These are phyloP conservation scores for Strigamia maritima DNA, from an alignment of 2,888 invertebrate genomes.

Conservation along the genomic window DNA sequence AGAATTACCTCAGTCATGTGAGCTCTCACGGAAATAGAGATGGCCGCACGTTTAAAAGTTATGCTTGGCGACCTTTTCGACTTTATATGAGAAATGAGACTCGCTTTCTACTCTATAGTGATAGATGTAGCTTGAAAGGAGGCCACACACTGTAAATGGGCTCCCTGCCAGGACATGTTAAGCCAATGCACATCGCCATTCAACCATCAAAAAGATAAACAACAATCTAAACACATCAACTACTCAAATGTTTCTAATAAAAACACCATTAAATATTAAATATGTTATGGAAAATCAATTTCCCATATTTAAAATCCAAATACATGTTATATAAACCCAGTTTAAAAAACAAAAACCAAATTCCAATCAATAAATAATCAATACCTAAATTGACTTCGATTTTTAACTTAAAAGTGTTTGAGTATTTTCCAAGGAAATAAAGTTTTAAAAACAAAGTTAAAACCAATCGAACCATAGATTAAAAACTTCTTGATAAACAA, in stretches of 20 bases:
- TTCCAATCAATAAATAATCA: too few species aligned
- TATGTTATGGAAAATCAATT: background rate
- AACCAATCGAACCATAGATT: too few species aligned
- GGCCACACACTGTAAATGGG: conserved; percentile 20
- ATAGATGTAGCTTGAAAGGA: conserved; percentile 27
- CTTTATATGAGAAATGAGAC: conserved; percentile 25
- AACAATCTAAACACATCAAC: conserved; percentile 9
- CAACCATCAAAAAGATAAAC: conserved; percentile 28
- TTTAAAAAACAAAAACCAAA: too few species aligned
- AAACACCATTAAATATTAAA: conserved; percentile 3
- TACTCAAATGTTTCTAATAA: background rate
- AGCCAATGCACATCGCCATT: conserved; percentile 1
- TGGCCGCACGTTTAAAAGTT: conserved; percentile 27
- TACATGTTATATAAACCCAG: background rate
- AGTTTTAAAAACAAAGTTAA: too few species aligned
- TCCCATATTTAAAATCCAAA: background rate
- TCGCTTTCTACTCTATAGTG: conserved; percentile 11
- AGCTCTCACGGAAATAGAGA: conserved; percentile 24
- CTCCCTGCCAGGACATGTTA: conserved; percentile 22
- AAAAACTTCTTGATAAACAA: background rate
- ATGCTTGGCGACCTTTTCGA: conserved; percentile 26
- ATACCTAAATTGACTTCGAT: too few species aligned
- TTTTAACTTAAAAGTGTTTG: too few species aligned
- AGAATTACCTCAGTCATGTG: conserved; percentile 17
- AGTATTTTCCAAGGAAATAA: too few species aligned